Conservation (phyloP, 2,888 invertebrate species). For the Dioctria linearis region DNA sequence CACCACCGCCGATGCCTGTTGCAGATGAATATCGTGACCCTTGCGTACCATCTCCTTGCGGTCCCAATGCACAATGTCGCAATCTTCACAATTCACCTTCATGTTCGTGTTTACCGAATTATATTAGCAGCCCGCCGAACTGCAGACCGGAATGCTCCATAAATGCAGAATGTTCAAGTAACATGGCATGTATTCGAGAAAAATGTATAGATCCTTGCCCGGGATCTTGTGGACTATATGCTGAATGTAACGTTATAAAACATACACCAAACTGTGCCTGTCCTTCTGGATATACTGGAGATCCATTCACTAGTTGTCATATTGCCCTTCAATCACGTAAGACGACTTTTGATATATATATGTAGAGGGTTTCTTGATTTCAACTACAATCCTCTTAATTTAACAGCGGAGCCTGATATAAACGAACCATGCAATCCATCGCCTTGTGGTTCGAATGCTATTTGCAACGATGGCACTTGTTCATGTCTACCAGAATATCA, state of each 20-base stretch:
- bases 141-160: slow-evolving; percentile 81
- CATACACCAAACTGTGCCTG: slow-evolving; percentile 85
- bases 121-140: slow-evolving; percentile 80
- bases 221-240: slow-evolving; percentile 81
- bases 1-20: slow-evolving; percentile 63
- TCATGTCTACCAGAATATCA: slow-evolving; percentile 76
- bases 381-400: slow-evolving; percentile 1
- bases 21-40: slow-evolving; percentile 71
- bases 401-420: slow-evolving; percentile 68
- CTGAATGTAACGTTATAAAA: slow-evolving; percentile 79
- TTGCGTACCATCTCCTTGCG: slow-evolving; percentile 79
- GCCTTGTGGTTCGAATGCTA: slow-evolving; percentile 80
- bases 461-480: slow-evolving; percentile 78
- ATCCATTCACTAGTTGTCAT: slow-evolving; percentile 78
- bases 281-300: slow-evolving; percentile 79
- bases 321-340: slow-evolving; percentile 72
- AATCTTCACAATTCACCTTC: slow-evolving; percentile 76
- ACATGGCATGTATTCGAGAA: slow-evolving; percentile 83
- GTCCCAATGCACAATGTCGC: slow-evolving; percentile 79
- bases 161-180: slow-evolving; percentile 82
- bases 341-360: slow-evolving; percentile 54
- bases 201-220: slow-evolving; percentile 86
- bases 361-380: too few species aligned
- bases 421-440: slow-evolving; percentile 77
- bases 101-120: slow-evolving; percentile 77